Base-by-base conservation (phyloP, 2,113 vertebrate genomes). In the Symphodus melops region DNA sequence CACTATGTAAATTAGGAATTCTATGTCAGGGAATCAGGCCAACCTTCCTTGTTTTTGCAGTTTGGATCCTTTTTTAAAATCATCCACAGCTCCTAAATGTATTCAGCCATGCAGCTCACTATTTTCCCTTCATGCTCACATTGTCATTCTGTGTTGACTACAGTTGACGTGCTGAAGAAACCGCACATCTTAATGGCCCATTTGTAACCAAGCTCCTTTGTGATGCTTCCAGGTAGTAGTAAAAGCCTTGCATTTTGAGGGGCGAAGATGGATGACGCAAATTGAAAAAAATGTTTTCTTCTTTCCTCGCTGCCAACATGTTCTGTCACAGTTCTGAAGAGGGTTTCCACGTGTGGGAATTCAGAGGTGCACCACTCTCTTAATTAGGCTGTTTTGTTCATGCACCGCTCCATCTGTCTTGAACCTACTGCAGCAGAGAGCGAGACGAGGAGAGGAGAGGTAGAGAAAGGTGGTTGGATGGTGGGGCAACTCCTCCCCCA, bases 301-400 rank as follows among this genome's bases (percentile, higher is more conserved):
- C 52, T 68, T 61, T 74, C 44, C 28, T 44, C 1, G 4, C 51
- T 81, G 72, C 73, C 72, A 83, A 76, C 72, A 61, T 84, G 81
- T 83, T 87, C 76, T 61, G 62, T 80, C 67, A 83, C 25, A 56
- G 74, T 83, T 72, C 39, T 77, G 70, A 65, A 76, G 72, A 73
- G 66, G 69, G 48, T 74, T 79, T 84, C 82, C 75, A 85, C 68
- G 17, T 74, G 60, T 87, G 89, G 89, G 89, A 88, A 89, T 91
- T 90, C 53, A 86, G 80, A 88, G 84, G 61, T 90, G 83, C 83
- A 42, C 61, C 68, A 49, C 82, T 86, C 86, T 81, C 55, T 89
- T 91, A 91, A 93, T 93, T 90, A 88, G 90, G 75, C 86, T 89
- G 83, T 86, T 91, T 90, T 84, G 84, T 90, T 90, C 82, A 85